Evolutionary conservation across 1,140 invertebrate species (phyloP).

Genomic region (Drosophila setifemur): DNA sequence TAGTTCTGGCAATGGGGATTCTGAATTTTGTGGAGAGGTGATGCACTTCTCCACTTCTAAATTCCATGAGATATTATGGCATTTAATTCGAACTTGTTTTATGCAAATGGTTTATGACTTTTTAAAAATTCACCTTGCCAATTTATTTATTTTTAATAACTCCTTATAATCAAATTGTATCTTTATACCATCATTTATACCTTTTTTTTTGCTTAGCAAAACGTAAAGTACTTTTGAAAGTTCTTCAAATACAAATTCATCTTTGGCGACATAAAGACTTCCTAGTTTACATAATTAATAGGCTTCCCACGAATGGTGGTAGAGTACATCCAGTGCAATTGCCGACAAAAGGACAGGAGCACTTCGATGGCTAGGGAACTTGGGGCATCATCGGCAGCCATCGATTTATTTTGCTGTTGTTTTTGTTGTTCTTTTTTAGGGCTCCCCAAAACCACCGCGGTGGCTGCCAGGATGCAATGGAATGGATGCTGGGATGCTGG

Average conservation of each 20-base stretch:
- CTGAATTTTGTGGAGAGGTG: too few species aligned
- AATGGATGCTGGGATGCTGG: constrained; percentile 38
- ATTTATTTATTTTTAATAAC: not conserved
- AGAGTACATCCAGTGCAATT: constrained; percentile 39
- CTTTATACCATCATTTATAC: too few species aligned
- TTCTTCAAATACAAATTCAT: too few species aligned
- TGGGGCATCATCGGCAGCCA: constrained; percentile 32
- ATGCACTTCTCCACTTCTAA: too few species aligned
- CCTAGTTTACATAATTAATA: not conserved
- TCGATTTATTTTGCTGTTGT: constrained; percentile 50
- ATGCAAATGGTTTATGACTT: too few species aligned
- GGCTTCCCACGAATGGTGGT: not conserved
- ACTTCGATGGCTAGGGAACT: not conserved
- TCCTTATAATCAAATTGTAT: too few species aligned
- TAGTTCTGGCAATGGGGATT: not conserved
- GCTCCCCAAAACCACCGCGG: constrained; percentile 2
- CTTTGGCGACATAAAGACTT: too few species aligned
- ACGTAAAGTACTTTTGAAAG: too few species aligned
- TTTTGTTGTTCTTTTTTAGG: constrained; percentile 34
- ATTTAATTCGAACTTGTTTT: too few species aligned
- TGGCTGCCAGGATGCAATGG: constrained; percentile 25
- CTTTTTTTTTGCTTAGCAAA: too few species aligned
- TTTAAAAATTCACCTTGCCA: too few species aligned
- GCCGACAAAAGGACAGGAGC: constrained; percentile 44
- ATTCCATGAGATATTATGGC: too few species aligned